These are phyloP conservation scores for Nymphicus hollandicus DNA, from an alignment of 2,113 vertebrate genomes.

Conservation along the genomic window DNA sequence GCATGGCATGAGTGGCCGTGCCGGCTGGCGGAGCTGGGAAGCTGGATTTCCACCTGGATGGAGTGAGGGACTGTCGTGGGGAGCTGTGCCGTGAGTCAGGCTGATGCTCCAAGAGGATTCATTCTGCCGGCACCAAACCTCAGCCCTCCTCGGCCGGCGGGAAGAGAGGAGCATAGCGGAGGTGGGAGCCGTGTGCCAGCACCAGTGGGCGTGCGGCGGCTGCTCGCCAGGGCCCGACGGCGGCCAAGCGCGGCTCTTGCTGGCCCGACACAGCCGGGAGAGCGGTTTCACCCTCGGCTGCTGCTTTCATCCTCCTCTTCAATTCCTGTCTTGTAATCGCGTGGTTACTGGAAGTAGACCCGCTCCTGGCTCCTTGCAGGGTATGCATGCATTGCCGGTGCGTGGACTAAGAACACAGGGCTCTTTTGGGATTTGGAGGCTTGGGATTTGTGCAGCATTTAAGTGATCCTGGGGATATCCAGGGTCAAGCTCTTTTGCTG, in stretches of 20 bases:
- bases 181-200: background rate
- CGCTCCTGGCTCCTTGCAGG: fast-evolving
- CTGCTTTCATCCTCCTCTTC: background rate
- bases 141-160: background rate
- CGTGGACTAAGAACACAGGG: fast-evolving
- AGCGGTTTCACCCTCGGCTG: background rate
- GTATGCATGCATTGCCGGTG: background rate
- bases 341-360: background rate
- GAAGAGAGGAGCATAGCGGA: background rate
- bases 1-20: fast-evolving
- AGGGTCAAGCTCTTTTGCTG: background rate
- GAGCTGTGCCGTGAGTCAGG: background rate
- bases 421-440: background rate
- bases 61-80: background rate
- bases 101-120: background rate
- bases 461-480: background rate
- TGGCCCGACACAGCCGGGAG: background rate
- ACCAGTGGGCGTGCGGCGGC: background rate
- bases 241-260: fast-evolving
- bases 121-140: background rate
- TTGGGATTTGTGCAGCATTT: background rate
- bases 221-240: background rate
- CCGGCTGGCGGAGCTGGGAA: background rate
- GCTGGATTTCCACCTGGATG: background rate
- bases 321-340: background rate